Conservation (phyloP, 2,797 vertebrate species). For the Sebastes miniatus region DNA sequence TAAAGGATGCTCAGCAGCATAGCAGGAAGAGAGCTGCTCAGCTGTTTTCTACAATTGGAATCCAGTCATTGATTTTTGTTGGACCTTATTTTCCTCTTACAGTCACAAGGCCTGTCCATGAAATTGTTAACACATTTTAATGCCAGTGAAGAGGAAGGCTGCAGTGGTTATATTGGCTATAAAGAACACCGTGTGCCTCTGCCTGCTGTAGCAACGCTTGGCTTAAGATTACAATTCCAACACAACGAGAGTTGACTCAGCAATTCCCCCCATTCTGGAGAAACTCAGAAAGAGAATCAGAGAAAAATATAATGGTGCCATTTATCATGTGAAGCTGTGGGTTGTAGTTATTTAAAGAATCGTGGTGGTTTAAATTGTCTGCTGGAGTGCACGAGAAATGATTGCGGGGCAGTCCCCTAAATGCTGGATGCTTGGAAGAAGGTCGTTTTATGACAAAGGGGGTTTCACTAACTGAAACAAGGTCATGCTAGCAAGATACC, state of each 20-base stretch:
- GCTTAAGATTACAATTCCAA: slow-evolving; percentile 30
- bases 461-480: neutral
- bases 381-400: neutral
- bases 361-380: neutral
- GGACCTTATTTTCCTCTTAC: slow-evolving; percentile 19
- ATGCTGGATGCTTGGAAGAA: neutral
- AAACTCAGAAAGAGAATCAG: neutral
- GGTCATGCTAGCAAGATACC: neutral
- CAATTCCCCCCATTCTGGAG: neutral
- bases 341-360: slow-evolving; percentile 37
- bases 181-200: slow-evolving; percentile 30
- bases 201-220: neutral
- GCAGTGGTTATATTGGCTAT: slow-evolving; percentile 20
- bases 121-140: slow-evolving; percentile 32
- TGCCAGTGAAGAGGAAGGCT: neutral
- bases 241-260: slow-evolving; percentile 39
- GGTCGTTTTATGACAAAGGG: neutral
- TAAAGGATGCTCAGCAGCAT: neutral
- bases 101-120: slow-evolving; percentile 17
- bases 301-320: slow-evolving; percentile 28
- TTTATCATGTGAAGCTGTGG: slow-evolving; percentile 37
- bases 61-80: slow-evolving; percentile 33
- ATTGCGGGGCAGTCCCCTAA: neutral
- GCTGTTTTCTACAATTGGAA: neutral
- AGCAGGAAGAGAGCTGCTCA: slow-evolving; percentile 1